Conservation (phyloP, 2,113 vertebrate species). For the Siniperca chuatsi region DNA sequence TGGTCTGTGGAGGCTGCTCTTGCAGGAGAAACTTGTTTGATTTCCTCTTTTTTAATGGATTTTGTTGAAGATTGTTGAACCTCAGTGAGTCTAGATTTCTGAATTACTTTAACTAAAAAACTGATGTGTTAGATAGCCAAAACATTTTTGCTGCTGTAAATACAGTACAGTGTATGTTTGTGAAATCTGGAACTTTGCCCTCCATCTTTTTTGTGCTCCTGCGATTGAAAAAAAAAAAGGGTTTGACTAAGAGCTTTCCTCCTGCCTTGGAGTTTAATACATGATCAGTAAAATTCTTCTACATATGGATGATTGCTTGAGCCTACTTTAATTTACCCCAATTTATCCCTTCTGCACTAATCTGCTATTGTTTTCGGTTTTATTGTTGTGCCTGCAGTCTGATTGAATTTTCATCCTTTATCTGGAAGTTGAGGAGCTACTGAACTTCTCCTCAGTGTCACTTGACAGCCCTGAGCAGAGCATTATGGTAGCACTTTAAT, state of each 20-base stretch:
- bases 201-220: background rate
- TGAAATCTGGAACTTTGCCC: constrained; percentile 1
- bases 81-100: background rate
- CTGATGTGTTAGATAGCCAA: background rate
- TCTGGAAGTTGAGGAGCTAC: constrained; percentile 54
- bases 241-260: background rate
- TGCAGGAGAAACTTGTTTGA: background rate
- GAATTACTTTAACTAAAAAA: background rate
- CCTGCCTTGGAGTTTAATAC: background rate
- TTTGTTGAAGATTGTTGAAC: background rate
- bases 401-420: constrained; percentile 63
- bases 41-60: constrained; percentile 7
- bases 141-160: background rate
- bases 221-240: background rate
- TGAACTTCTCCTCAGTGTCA: constrained; percentile 43
- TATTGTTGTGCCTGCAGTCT: constrained; percentile 65
- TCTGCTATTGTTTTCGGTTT: constrained; percentile 45
- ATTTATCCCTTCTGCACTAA: constrained; percentile 49
- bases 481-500: constrained; percentile 16
- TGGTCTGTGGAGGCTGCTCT: background rate
- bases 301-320: constrained; percentile 6
- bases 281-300: background rate
- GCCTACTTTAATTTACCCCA: constrained; percentile 15
- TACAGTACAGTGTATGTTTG: background rate
- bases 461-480: constrained; percentile 35